Base-by-base conservation (phyloP, 2,113 vertebrate species). In the Apus apus region DNA sequence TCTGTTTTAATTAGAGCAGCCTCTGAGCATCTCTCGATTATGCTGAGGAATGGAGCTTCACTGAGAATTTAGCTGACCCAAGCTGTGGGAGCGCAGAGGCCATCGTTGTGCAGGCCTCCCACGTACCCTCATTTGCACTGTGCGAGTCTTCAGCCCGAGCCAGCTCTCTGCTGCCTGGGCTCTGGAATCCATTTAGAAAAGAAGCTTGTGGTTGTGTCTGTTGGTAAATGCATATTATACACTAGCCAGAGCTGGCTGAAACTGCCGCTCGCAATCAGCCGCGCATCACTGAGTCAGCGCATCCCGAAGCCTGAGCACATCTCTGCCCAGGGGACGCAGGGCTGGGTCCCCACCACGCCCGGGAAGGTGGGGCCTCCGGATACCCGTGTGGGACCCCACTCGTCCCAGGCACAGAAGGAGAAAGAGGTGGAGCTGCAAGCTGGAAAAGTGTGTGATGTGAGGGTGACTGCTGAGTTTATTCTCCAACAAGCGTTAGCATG, bases 231-330 rank as follows among this genome's bases (percentile, higher is more conserved):
- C 87, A 56, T 16, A 50, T 54, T 89, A 78, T 38, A 45, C 67
- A 8, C 82, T 15, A 89, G 94, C 45, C 75, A 81, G 85, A 90
- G 96, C 85, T 96, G 96, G 88, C 96, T 92, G 92, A 92, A 91
- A 93, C 96, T 96, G 87, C 96, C 40, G 87, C 96, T 96, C 90
- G 48, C 96, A 97, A 96, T 98, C 97, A 86, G 95, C 71, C 67
- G 65, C 13, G 94, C 97, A 96, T 96, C 97, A 95, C 96, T 90
- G 94, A 94, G 73, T 94, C 94, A 96, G 97, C 95, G 79, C 93
- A 95, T 95, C 96, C 96, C 51, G 22, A 90, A 95, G 90, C 93
- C 89, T 97, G 93, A 96, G 97, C 95, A 90, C 90, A 93, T 95
- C 97, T 93, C 96, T 97, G 97, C 97, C 96, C 94, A 96, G 91